Conservation (phyloP, 2,888 invertebrate species). For the Seladonia tumulorum region DNA sequence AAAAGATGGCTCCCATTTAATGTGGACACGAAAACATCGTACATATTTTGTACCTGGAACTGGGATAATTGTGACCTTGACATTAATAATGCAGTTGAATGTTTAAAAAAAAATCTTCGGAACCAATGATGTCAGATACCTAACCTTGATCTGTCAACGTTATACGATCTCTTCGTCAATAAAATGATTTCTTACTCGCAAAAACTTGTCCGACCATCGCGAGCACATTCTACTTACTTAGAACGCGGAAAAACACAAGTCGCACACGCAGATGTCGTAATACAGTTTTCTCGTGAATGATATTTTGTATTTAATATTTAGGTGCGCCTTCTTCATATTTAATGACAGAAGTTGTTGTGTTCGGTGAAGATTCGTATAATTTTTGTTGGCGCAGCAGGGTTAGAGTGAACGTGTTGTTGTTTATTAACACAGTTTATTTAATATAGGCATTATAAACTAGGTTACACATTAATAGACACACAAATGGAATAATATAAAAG, state of each 20-base stretch:
- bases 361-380: too few relatives aligned
- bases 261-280: neutral
- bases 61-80: neutral
- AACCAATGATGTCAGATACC: neutral
- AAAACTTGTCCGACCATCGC: constrained; percentile 4
- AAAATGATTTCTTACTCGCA: neutral
- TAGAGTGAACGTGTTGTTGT: too few relatives aligned
- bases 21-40: neutral
- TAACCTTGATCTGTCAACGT: neutral
- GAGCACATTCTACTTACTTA: neutral
- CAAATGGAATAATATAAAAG: too few relatives aligned
- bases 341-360: too few relatives aligned
- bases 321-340: too few relatives aligned
- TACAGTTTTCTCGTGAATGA: neutral
- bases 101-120: neutral
- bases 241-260: neutral
- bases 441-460: too few relatives aligned
- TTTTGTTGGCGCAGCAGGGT: too few relatives aligned
- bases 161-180: neutral
- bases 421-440: too few relatives aligned
- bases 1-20: neutral
- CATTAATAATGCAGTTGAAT: neutral
- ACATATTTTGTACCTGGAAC: neutral
- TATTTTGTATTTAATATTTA: too few relatives aligned
- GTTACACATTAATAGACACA: too few relatives aligned